phyloP scores from a whole-genome alignment of 2,888 invertebrate genomes.

The Trissolcus brochymenae region DNA sequence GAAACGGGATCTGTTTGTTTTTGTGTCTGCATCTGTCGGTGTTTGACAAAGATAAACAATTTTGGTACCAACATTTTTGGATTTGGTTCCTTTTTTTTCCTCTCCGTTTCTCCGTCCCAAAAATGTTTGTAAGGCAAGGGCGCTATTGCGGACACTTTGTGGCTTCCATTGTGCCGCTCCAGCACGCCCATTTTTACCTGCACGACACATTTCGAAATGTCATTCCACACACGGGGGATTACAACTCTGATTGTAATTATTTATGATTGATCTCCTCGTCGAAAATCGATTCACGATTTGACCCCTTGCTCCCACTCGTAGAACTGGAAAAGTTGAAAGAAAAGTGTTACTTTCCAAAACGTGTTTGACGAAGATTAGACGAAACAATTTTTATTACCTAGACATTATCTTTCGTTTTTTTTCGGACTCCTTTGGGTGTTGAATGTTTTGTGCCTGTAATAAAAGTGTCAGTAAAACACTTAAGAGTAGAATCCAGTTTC shows the following conservation, averaged over 20 bases:
- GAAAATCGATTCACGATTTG: conserved; percentile 2
- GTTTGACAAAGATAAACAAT: conserved; percentile 31
- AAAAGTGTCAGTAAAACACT: conserved; percentile 23
- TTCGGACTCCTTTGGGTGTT: conserved; percentile 1
- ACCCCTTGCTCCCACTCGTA: not conserved
- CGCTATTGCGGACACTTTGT: conserved; percentile 32
- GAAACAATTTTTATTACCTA: conserved; percentile 15
- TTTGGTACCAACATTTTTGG: conserved; percentile 4
- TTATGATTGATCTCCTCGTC: conserved; percentile 14
- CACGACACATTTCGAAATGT: conserved; percentile 11
- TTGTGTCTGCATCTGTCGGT: conserved; percentile 12
- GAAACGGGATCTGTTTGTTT: conserved; percentile 17
- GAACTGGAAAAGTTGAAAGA: not conserved
- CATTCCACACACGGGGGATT: conserved; percentile 15
- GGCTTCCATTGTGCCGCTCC: conserved; percentile 19
- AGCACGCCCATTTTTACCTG: conserved; percentile 27
- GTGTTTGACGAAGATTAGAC: not conserved
- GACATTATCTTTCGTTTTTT: conserved; percentile 14
- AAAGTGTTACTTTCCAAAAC: conserved; percentile 16
- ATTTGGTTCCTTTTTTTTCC: not conserved
- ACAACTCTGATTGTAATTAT: conserved; percentile 17
- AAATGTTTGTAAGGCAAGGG: conserved; percentile 20
- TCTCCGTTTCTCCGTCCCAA: not conserved
- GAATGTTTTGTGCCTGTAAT: conserved; percentile 5
- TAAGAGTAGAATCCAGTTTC: conserved; percentile 2